Percentiles rank a stretch among this genome's conserved stretches.
Evolutionary conservation across 2,888 invertebrate species (phyloP).

Genomic region (Volucella inflata): DNA sequence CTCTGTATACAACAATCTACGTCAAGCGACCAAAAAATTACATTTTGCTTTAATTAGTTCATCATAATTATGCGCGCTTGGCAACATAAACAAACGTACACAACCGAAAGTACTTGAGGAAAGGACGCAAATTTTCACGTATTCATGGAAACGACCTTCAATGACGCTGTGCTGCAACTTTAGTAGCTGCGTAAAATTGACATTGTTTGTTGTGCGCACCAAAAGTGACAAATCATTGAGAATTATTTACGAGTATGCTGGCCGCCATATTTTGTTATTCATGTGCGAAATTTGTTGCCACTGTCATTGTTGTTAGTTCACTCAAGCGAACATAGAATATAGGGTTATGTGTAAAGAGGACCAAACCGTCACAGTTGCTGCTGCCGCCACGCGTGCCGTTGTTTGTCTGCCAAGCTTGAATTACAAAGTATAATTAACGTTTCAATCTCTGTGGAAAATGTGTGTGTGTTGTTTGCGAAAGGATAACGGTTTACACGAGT

Average conservation of each 20-base stretch:
- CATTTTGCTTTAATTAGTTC: conserved; percentile 70
- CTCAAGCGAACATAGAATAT: conserved; percentile 13
- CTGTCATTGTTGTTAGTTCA: background rate
- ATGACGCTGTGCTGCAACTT: background rate
- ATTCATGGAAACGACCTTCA: conserved; percentile 68
- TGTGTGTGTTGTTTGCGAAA: conserved; percentile 20
- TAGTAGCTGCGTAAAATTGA: conserved; percentile 17
- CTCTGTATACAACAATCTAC: background rate
- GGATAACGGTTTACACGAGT: conserved; percentile 17
- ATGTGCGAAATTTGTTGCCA: conserved; percentile 50
- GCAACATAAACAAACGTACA: conserved; percentile 4
- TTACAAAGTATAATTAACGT: conserved; percentile 62
- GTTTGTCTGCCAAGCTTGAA: conserved; percentile 14
- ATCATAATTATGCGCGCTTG: conserved; percentile 59
- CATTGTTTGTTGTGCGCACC: conserved; percentile 51
- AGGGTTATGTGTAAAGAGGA: background rate
- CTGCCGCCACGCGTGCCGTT: background rate
- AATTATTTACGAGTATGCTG: conserved; percentile 57
- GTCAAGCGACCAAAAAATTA: conserved; percentile 51
- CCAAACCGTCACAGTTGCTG: background rate
- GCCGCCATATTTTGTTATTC: conserved; percentile 62
- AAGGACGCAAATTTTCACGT: conserved; percentile 28
- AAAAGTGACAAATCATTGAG: conserved; percentile 68
- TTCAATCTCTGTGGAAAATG: conserved; percentile 44
- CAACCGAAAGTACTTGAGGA: conserved; percentile 8